Evolutionary conservation across 2,797 vertebrate genomes (phyloP).

Genomic region (Poecilia wingei): DNA sequence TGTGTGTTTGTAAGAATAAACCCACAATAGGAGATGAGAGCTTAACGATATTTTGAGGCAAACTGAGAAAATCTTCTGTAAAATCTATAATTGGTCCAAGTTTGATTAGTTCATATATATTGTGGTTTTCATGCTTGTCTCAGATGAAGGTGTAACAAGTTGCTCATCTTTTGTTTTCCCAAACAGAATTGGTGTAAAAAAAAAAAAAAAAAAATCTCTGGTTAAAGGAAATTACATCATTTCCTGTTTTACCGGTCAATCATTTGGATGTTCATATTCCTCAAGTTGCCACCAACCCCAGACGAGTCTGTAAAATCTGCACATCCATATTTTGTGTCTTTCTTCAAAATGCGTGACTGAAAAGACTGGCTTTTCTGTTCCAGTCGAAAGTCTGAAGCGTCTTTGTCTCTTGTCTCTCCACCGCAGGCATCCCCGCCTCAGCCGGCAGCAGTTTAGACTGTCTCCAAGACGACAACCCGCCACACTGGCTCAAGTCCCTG

Average conservation of each 20-base stretch:
- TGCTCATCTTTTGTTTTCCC: background rate
- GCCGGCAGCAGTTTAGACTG: constrained; percentile 96
- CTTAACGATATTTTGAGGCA: background rate
- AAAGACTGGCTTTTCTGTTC: background rate
- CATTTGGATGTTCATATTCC: background rate
- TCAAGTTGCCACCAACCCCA: background rate
- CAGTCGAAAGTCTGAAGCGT: background rate
- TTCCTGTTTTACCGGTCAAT: too few relatives aligned
- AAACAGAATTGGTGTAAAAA: background rate
- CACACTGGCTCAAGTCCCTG: constrained; percentile 99
- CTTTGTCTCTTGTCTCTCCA: constrained; percentile 18
- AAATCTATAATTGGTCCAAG: background rate
- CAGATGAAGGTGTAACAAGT: background rate
- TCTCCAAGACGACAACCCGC: constrained; percentile 99
- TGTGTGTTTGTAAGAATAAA: background rate
- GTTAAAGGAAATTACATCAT: background rate
- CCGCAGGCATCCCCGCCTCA: constrained; percentile 91
- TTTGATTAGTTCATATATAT: background rate
- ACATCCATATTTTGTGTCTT: background rate
- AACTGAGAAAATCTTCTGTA: background rate
- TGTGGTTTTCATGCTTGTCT: background rate
- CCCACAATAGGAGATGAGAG: background rate
- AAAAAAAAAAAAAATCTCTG: background rate
- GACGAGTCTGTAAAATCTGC: background rate
- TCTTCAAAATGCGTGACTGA: too few relatives aligned